Percentiles rank a stretch among this genome's conserved stretches.
These are phyloP conservation scores for Linepithema humile DNA, from an alignment of 1,140 invertebrate species.

Conservation along the genomic window DNA sequence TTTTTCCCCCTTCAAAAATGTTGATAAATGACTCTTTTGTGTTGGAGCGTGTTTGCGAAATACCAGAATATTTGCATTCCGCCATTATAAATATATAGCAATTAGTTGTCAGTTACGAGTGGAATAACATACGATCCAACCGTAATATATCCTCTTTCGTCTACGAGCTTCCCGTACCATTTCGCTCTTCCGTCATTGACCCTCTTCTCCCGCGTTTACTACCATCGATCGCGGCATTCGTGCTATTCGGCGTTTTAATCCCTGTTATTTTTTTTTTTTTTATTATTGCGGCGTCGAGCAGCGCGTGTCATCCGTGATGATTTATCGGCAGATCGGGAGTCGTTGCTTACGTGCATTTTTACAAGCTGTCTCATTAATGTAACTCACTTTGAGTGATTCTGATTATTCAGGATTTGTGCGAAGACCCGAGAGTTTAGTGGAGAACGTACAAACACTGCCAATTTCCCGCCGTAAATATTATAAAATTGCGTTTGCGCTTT, in stretches of 20 bases:
- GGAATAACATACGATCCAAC: slow-evolving; percentile 7
- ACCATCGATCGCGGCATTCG: slow-evolving; percentile 4
- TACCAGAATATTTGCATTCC: not conserved
- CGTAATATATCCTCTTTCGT: not conserved
- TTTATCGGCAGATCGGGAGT: not conserved
- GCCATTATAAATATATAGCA: not conserved
- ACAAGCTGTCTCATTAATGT: not conserved
- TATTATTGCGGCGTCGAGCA: not conserved
- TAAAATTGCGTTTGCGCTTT: not conserved
- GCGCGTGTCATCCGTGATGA: not conserved
- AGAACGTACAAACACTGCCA: not conserved
- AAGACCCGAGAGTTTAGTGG: not conserved
- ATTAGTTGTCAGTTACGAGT: slow-evolving; percentile 35
- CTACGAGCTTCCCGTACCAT: not conserved
- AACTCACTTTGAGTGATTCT: not conserved
- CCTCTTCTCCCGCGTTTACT: not conserved
- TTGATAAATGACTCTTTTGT: slow-evolving; percentile 56
- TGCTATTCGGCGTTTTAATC: not conserved
- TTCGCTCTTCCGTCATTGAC: slow-evolving; percentile 4
- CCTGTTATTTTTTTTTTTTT: not conserved
- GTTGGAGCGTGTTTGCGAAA: not conserved
- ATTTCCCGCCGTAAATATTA: not conserved
- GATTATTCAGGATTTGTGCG: not conserved
- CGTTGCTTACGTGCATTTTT: not conserved
- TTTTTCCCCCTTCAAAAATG: not conserved